Conservation (phyloP, 1,140 invertebrate genomes). For the Arion vulgaris region DNA sequence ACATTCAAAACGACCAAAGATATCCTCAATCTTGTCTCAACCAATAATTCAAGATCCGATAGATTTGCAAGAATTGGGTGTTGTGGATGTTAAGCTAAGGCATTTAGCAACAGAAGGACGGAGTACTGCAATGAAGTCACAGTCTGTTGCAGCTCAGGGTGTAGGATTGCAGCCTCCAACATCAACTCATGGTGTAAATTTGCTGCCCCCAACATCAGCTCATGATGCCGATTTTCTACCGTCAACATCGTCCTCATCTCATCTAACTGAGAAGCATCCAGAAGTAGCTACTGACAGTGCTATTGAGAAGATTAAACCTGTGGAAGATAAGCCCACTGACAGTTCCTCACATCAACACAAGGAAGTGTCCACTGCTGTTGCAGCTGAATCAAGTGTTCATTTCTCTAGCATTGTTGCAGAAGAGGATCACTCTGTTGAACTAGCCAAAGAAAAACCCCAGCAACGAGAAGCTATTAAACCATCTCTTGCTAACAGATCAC, state of each 20-base stretch:
- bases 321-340: too few species aligned
- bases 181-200: too few species aligned
- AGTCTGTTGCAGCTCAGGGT: too few species aligned
- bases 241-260: too few species aligned
- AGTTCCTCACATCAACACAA: too few species aligned
- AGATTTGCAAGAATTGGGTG: constrained; percentile 7
- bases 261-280: too few species aligned
- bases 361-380: too few species aligned
- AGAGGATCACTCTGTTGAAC: background rate
- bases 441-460: background rate
- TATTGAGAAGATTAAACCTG: background rate
- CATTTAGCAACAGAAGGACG: background rate
- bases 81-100: too few species aligned
- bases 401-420: too few species aligned
- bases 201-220: too few species aligned
- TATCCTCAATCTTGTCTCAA: constrained; percentile 33
- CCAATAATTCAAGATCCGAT: constrained; percentile 10
- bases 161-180: background rate
- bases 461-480: background rate
- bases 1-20: constrained; percentile 25
- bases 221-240: too few species aligned
- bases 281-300: background rate
- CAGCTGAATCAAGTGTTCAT: too few species aligned
- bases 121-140: background rate
- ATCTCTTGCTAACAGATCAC: background rate